phyloP scores from a whole-genome alignment of 2,888 invertebrate species.

The Ornithoptera priamus region DNA sequence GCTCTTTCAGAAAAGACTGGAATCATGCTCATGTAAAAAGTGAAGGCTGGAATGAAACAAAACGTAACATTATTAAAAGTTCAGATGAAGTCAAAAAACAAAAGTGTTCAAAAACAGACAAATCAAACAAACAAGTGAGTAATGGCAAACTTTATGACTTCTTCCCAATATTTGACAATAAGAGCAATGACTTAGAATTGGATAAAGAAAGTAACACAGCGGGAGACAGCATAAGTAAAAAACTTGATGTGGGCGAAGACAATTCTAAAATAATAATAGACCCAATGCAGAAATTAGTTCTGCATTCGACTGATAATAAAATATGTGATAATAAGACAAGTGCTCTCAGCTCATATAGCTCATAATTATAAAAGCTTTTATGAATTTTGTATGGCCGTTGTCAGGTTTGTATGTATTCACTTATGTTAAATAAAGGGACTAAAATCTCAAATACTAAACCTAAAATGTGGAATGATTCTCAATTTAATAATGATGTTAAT shows the following conservation, averaged over 20 bases:
- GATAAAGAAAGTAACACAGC: slow-evolving; percentile 32
- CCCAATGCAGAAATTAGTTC: slow-evolving; percentile 76
- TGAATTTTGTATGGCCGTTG: slow-evolving; percentile 56
- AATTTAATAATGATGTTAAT: neutral
- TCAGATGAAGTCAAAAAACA: slow-evolving; percentile 52
- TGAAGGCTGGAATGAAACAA: slow-evolving; percentile 70
- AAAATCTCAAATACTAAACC: slow-evolving; percentile 7
- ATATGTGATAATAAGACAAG: slow-evolving; percentile 77
- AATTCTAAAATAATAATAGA: slow-evolving; percentile 75
- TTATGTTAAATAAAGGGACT: slow-evolving; percentile 42
- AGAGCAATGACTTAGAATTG: slow-evolving; percentile 43
- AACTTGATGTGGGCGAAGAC: slow-evolving; percentile 45
- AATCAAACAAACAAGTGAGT: slow-evolving; percentile 50
- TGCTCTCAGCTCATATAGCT: slow-evolving; percentile 75
- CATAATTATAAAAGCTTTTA: slow-evolving; percentile 64
- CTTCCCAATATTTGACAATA: slow-evolving; percentile 74
- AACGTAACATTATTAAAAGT: slow-evolving; percentile 65
- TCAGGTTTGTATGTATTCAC: slow-evolving; percentile 50
- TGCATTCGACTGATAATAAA: slow-evolving; percentile 78
- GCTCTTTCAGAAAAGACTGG: slow-evolving; percentile 69
- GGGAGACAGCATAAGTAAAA: slow-evolving; percentile 33
- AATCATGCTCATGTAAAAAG: slow-evolving; percentile 58
- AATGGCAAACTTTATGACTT: slow-evolving; percentile 74
- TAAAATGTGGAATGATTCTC: neutral
- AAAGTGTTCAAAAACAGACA: slow-evolving; percentile 54